Conservation (phyloP, 2,113 vertebrate species). For the Columba livia region DNA sequence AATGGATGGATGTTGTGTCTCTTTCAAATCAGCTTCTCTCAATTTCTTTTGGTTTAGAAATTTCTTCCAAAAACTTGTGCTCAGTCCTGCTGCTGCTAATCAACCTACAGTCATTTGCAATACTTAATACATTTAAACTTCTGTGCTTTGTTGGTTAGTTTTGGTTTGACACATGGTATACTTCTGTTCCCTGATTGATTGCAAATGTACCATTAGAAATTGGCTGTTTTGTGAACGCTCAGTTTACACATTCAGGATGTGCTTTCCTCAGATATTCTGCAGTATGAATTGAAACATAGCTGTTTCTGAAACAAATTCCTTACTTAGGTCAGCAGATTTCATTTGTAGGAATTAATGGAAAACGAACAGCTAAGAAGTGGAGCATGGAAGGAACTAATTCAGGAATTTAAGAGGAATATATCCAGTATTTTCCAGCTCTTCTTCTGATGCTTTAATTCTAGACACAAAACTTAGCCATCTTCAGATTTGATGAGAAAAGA, state of each 20-base stretch:
- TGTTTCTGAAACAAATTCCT: slow-evolving; percentile 49
- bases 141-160: not conserved
- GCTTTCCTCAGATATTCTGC: slow-evolving; percentile 9
- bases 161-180: slow-evolving; percentile 29
- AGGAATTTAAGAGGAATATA: not conserved
- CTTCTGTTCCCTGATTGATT: slow-evolving; percentile 46
- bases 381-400: slow-evolving; percentile 9
- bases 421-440: not conserved
- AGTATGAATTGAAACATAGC: slow-evolving; percentile 6
- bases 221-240: not conserved
- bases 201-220: slow-evolving; percentile 25
- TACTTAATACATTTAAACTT: slow-evolving; percentile 12
- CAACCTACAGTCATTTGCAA: not conserved
- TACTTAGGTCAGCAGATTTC: slow-evolving; percentile 34
- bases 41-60: not conserved
- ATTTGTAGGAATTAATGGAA: not conserved
- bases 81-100: not conserved
- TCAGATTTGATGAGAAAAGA: not conserved
- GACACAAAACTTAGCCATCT: not conserved
- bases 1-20: not conserved
- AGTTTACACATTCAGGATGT: slow-evolving; percentile 40
- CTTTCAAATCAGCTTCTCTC: not conserved
- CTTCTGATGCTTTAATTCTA: not conserved
- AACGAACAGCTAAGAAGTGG: slow-evolving; percentile 23
- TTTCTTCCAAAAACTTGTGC: not conserved